phyloP scores from a whole-genome alignment of 2,888 invertebrate species.

The Ochropacha duplaris region DNA sequence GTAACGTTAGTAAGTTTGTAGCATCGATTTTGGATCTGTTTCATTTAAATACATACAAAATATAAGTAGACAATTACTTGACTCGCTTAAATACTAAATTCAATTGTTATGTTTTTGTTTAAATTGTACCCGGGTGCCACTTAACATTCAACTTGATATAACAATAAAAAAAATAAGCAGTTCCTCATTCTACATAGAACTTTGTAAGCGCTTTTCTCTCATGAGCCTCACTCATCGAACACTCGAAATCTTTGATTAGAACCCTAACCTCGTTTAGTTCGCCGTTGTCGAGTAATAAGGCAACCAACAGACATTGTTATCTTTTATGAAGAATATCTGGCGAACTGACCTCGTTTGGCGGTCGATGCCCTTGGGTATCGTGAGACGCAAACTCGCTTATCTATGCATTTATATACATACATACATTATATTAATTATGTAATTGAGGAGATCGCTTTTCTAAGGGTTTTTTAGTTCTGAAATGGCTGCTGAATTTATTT shows the following conservation, averaged over 20 bases:
- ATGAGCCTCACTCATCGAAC: not conserved
- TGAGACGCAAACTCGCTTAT: slow-evolving; percentile 37
- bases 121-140: too few relatives aligned
- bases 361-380: slow-evolving; percentile 55
- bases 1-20: not conserved
- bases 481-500: too few relatives aligned
- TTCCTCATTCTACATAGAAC: too few relatives aligned
- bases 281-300: slow-evolving; percentile 12
- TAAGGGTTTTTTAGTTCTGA: too few relatives aligned
- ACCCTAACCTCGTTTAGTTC: slow-evolving; percentile 9
- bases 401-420: slow-evolving; percentile 19
- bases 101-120: too few relatives aligned
- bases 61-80: too few relatives aligned
- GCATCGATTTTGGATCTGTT: not conserved
- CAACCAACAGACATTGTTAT: slow-evolving; percentile 39
- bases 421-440: slow-evolving; percentile 42
- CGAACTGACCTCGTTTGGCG: slow-evolving; percentile 37
- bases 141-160: too few relatives aligned
- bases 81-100: too few relatives aligned
- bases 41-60: too few relatives aligned
- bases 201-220: not conserved
- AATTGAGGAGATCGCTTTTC: slow-evolving; percentile 36
- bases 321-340: slow-evolving; percentile 36
- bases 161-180: too few relatives aligned
- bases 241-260: not conserved